Conservation (phyloP, 2,113 vertebrate species). For the Brachyhypopomus gauderio region DNA sequence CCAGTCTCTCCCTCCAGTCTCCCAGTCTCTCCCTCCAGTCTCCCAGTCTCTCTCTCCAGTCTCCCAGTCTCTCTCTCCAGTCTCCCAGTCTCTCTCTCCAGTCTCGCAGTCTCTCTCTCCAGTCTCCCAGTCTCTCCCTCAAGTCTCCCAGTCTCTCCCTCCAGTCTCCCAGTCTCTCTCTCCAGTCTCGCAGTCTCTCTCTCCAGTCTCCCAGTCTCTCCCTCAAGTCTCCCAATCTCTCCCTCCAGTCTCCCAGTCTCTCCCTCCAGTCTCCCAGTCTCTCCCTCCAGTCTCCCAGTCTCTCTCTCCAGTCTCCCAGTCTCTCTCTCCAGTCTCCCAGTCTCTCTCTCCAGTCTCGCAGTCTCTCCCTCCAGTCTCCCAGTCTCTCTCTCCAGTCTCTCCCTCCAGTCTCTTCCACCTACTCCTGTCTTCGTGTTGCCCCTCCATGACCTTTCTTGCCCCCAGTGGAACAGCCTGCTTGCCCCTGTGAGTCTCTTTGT, state of each 20-base stretch:
- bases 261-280: neutral
- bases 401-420: slow-evolving; percentile 28
- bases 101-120: too few species aligned
- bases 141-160: too few species aligned
- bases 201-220: slow-evolving; percentile 19
- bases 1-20: neutral
- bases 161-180: slow-evolving; percentile 19
- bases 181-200: too few species aligned
- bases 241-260: slow-evolving; percentile 21
- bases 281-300: slow-evolving; percentile 11
- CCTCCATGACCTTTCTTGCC: neutral
- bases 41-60: slow-evolving; percentile 6
- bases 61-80: too few species aligned
- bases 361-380: slow-evolving; percentile 16
- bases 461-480: neutral
- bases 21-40: too few species aligned
- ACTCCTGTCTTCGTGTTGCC: neutral
- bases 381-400: neutral
- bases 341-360: neutral
- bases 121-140: slow-evolving; percentile 15
- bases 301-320: neutral
- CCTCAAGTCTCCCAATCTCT: too few species aligned
- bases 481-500: neutral
- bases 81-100: slow-evolving; percentile 15
- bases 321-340: slow-evolving; percentile 8